Conservation (phyloP, 2,797 vertebrate genomes). For the Falco biarmicus region DNA sequence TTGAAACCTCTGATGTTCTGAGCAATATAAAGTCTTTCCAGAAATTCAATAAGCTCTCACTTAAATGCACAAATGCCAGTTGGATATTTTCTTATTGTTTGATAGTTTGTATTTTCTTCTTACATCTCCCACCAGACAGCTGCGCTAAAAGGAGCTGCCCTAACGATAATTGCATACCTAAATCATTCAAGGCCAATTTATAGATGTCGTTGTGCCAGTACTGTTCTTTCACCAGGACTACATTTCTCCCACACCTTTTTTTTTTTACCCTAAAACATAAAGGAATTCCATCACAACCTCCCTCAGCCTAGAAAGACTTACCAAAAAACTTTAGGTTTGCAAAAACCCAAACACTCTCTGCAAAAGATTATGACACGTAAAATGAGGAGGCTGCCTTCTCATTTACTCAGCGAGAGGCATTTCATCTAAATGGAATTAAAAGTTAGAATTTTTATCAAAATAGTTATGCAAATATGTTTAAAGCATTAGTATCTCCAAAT, state of each 20-base stretch:
- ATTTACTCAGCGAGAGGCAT: not conserved
- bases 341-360: not conserved
- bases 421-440: not conserved
- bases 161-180: not conserved
- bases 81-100: not conserved
- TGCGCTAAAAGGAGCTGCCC: not conserved
- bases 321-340: not conserved
- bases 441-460: not conserved
- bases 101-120: not conserved
- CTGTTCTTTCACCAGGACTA: not conserved
- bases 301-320: not conserved
- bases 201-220: not conserved
- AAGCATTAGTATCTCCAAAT: conserved; percentile 73
- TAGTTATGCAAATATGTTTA: not conserved
- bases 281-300: not conserved
- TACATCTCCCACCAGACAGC: not conserved
- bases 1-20: not conserved
- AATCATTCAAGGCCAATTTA: not conserved
- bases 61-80: not conserved
- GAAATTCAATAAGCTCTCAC: not conserved
- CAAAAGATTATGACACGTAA: not conserved
- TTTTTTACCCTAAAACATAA: not conserved
- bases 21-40: not conserved
- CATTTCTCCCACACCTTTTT: not conserved
- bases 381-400: not conserved